phyloP scores from a whole-genome alignment of 2,888 invertebrate species.

The Laothoe populi region DNA sequence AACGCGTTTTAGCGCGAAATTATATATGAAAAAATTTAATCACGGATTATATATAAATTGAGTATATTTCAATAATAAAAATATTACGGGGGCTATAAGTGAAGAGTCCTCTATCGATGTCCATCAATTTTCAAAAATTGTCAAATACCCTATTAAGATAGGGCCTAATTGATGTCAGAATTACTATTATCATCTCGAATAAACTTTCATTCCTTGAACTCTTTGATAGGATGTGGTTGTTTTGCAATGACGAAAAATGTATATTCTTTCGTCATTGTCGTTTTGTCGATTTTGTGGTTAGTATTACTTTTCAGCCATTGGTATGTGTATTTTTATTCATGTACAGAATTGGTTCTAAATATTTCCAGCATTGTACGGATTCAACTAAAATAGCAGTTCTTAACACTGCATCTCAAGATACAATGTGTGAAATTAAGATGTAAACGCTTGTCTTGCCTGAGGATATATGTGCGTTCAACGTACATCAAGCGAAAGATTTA shows the following conservation, averaged over 20 bases:
- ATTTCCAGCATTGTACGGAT: no score
- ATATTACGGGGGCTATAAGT: no score
- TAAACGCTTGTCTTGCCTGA: not conserved
- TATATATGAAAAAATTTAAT: no score
- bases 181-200: slow-evolving; percentile 1
- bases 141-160: not conserved
- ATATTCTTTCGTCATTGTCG: no score
- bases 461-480: not conserved
- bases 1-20: no score
- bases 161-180: not conserved
- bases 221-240: not conserved
- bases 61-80: no score
- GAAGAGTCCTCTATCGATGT: no score
- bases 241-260: no score
- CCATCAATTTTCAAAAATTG: no score
- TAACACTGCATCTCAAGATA: not conserved
- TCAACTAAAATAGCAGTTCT: not conserved
- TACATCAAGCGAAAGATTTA: slow-evolving; percentile 2
- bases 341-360: no score
- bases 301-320: not conserved
- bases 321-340: no score
- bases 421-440: not conserved
- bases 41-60: no score
- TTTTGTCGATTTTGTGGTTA: slow-evolving; percentile 24
- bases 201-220: not conserved